These are phyloP conservation scores for Tinea semifulvella DNA, from an alignment of 2,888 invertebrate genomes.

Conservation along the genomic window DNA sequence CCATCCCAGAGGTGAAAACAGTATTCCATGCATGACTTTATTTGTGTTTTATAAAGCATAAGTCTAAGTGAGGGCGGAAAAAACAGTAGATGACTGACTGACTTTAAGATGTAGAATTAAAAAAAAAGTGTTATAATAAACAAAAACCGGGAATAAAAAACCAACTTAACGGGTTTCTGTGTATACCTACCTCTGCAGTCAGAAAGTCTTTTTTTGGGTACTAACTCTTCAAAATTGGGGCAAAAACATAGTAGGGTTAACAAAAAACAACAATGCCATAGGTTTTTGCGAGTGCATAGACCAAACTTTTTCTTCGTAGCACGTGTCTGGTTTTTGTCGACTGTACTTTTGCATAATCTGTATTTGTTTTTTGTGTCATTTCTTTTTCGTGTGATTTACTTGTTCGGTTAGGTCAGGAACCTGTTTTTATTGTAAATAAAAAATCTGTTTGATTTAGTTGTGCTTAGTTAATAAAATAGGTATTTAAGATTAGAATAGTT, in stretches of 20 bases:
- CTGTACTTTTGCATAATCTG: slow-evolving; percentile 9
- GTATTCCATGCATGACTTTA: too few species aligned
- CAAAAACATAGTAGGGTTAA: slow-evolving; percentile 8
- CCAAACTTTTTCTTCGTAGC: slow-evolving; percentile 15
- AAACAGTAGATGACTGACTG: too few species aligned
- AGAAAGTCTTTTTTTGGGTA: slow-evolving; percentile 10
- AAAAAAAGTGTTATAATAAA: neutral
- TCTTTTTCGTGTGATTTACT: slow-evolving; percentile 5
- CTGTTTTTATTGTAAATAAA: neutral
- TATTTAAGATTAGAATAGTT: too few species aligned
- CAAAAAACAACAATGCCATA: slow-evolving; percentile 14
- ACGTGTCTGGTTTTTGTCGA: slow-evolving; percentile 10
- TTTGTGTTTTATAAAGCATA: too few species aligned
- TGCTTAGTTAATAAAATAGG: too few species aligned
- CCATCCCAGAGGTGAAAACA: too few species aligned
- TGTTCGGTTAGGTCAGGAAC: slow-evolving; percentile 1
- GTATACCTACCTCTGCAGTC: neutral
- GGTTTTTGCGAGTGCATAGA: slow-evolving; percentile 12
- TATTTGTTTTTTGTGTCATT: neutral
- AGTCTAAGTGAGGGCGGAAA: too few species aligned
- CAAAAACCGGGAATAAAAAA: slow-evolving; percentile 3
- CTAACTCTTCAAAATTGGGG: slow-evolving; percentile 12
- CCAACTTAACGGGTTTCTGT: slow-evolving; percentile 3
- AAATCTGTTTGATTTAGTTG: neutral
- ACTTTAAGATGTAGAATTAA: too few species aligned